Percentiles rank a stretch among this genome's conserved stretches.
Conservation (phyloP, 2,888 invertebrate species). For the Macrostomum cliftonense region DNA sequence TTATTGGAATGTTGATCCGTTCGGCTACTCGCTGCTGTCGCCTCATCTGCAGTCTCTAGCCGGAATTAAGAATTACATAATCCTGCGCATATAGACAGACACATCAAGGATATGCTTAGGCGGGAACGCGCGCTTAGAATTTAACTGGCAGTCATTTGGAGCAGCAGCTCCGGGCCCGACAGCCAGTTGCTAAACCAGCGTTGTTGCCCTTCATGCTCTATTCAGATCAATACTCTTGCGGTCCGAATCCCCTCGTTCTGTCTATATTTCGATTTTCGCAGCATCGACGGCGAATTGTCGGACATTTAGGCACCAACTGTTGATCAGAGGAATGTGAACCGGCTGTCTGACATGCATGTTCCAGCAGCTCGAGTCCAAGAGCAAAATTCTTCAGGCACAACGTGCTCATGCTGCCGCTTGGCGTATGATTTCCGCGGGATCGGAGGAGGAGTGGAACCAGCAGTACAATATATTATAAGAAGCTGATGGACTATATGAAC, state of each 20-base stretch:
- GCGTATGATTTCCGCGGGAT: conserved; percentile 91
- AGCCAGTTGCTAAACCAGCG: conserved; percentile 49
- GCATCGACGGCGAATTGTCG: neutral
- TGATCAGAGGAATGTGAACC: neutral
- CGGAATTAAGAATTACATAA: conserved; percentile 31
- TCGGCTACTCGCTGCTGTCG: conserved; percentile 32
- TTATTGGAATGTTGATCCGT: conserved; percentile 35
- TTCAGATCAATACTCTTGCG: conserved; percentile 83
- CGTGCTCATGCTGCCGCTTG: conserved; percentile 74
- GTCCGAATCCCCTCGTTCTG: conserved; percentile 63
- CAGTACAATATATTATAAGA: conserved; percentile 74
- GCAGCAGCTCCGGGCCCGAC: conserved; percentile 18
- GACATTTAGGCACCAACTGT: neutral
- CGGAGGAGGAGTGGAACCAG: conserved; percentile 69
- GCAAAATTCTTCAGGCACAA: conserved; percentile 72
- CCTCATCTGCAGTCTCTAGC: conserved; percentile 30
- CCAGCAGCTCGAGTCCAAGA: conserved; percentile 65
- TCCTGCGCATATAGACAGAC: conserved; percentile 42
- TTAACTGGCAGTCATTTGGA: conserved; percentile 69
- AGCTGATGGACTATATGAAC: conserved; percentile 72
- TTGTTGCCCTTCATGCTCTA: conserved; percentile 86
- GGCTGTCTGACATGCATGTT: conserved; percentile 50
- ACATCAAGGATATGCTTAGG: conserved; percentile 65
- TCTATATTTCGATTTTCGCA: conserved; percentile 43
- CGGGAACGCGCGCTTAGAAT: conserved; percentile 62